These are phyloP conservation scores for Tychaedon coryphoeus DNA, from an alignment of 2,113 vertebrate genomes.

Conservation along the genomic window DNA sequence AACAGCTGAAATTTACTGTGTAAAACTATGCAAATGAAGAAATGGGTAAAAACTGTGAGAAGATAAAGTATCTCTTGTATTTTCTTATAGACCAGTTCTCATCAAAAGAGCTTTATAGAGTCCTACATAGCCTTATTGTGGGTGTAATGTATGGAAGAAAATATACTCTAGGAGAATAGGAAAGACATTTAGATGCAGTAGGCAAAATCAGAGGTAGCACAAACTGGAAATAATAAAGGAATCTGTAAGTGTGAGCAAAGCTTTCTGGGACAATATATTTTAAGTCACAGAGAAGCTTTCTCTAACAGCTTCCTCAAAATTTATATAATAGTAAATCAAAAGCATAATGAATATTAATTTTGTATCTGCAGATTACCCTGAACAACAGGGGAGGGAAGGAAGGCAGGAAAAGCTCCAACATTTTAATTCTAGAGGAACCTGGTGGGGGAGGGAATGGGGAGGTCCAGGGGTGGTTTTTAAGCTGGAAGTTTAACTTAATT, in stretches of 20 bases:
- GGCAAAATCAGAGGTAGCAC: not conserved
- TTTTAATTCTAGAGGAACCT: not conserved
- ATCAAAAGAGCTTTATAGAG: not conserved
- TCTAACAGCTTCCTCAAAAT: not conserved
- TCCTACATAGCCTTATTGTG: not conserved
- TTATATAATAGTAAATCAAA: not conserved
- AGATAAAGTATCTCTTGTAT: not conserved
- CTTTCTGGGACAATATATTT: not conserved
- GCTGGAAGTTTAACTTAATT: not conserved
- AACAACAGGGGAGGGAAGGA: not conserved
- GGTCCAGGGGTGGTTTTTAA: not conserved
- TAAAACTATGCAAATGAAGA: constrained; percentile 23
- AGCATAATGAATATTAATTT: not conserved
- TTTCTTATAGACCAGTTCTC: not conserved
- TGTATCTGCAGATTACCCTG: not conserved
- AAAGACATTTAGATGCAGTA: not conserved
- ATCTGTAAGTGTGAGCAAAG: not conserved
- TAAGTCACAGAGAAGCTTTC: not conserved
- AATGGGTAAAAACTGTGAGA: not conserved
- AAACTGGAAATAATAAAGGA: not conserved
- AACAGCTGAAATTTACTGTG: constrained; percentile 13
- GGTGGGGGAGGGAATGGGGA: fast-evolving
- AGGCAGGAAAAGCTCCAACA: not conserved
- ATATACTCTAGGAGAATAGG: not conserved
- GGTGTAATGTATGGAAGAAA: not conserved